Conservation (phyloP, 2,113 vertebrate species). For the Platycercus adscitus region DNA sequence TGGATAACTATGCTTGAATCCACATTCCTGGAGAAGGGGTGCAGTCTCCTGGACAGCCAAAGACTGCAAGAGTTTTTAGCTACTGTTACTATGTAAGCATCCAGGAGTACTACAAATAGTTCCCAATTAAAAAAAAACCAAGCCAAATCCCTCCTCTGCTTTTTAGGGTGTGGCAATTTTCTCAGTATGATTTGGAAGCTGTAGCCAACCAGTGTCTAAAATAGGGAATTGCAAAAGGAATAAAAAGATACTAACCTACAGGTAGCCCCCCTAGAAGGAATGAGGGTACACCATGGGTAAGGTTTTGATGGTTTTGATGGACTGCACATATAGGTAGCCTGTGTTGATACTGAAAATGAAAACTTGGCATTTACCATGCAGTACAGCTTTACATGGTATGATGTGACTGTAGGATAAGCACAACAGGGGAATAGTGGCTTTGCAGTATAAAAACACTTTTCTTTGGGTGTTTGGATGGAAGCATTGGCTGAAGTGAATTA, state of each 20-base stretch:
- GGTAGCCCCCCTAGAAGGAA: not conserved
- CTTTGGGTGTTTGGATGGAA: not conserved
- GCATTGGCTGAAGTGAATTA: not conserved
- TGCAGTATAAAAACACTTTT: not conserved
- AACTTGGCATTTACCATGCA: not conserved
- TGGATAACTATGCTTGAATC: constrained; percentile 23
- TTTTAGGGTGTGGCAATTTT: not conserved
- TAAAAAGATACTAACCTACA: not conserved
- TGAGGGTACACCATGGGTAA: not conserved
- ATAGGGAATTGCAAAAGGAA: not conserved
- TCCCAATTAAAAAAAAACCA: not conserved
- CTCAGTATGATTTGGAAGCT: not conserved
- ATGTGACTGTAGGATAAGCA: not conserved
- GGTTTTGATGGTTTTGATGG: not conserved
- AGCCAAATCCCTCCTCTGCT: not conserved
- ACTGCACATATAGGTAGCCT: accelerated
- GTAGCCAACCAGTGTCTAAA: not conserved
- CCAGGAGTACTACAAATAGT: not conserved
- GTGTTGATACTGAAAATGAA: not conserved
- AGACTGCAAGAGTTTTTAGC: constrained; percentile 43
- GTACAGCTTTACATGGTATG: not conserved
- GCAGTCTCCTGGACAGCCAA: constrained; percentile 24
- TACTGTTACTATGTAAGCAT: constrained; percentile 51
- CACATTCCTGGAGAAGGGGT: constrained; percentile 34
- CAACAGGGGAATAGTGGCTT: not conserved